Evolutionary conservation across 2,113 vertebrate genomes (phyloP).

Genomic region (Choloepus hoffmanni): DNA sequence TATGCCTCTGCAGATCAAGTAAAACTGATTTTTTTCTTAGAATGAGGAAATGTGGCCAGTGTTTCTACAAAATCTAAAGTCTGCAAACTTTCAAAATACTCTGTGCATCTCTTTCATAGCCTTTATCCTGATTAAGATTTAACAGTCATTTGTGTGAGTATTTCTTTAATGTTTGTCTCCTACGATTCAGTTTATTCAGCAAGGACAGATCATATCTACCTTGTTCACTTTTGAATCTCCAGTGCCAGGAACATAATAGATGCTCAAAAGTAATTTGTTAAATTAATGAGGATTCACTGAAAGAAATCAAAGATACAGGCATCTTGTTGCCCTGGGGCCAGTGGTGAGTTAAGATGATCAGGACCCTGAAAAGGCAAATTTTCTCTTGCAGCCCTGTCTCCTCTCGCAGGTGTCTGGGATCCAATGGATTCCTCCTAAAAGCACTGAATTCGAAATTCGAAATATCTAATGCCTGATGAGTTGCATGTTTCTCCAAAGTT

Average conservation of each 20-base stretch:
- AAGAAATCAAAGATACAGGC: background rate
- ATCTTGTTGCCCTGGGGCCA: background rate
- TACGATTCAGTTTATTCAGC: background rate
- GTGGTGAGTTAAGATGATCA: background rate
- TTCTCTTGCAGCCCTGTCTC: background rate
- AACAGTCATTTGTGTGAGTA: background rate
- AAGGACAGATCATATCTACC: background rate
- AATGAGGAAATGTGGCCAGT: background rate
- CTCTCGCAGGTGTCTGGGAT: background rate
- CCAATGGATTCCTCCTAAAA: background rate
- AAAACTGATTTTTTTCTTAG: background rate
- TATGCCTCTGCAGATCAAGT: background rate
- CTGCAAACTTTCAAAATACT: background rate
- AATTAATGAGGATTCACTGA: conserved; percentile 3
- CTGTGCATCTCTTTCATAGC: background rate
- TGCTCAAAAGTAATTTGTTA: background rate
- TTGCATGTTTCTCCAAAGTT: background rate
- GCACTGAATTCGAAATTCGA: background rate
- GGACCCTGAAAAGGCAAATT: background rate
- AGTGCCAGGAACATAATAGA: background rate
- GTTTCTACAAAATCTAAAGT: background rate
- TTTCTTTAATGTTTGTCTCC: background rate
- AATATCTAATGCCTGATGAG: background rate
- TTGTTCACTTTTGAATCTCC: background rate
- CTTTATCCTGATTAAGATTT: background rate